Evolutionary conservation across 1,140 invertebrate species (phyloP).

Genomic region (Ridgeia piscesae): DNA sequence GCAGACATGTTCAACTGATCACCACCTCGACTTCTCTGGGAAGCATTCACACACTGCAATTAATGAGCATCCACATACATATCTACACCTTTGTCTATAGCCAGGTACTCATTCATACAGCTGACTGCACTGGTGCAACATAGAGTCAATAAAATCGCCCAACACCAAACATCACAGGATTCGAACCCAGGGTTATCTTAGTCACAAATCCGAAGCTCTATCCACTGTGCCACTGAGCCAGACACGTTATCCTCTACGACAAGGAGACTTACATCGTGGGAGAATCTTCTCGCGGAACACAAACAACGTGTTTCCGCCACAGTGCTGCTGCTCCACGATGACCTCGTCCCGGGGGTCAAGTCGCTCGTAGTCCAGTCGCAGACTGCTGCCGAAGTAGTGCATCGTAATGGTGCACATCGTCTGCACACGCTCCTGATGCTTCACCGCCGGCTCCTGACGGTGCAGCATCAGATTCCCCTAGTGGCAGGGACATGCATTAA

Average conservation of each 20-base stretch:
- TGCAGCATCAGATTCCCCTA: constrained; percentile 32
- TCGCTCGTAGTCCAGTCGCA: constrained; percentile 46
- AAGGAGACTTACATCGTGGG: constrained; percentile 43
- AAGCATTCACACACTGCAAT: too few species aligned
- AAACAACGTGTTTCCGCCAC: constrained; percentile 57
- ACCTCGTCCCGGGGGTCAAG: constrained; percentile 50
- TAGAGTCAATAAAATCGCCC: too few species aligned
- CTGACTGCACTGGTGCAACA: too few species aligned
- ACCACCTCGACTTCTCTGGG: too few species aligned
- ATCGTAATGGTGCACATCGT: constrained; percentile 50
- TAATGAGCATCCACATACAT: too few species aligned
- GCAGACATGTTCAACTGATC: too few species aligned
- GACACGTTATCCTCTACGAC: neutral
- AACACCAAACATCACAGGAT: too few species aligned
- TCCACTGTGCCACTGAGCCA: too few species aligned
- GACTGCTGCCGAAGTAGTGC: constrained; percentile 51
- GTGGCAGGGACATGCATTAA: neutral
- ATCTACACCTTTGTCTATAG: too few species aligned
- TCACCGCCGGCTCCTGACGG: constrained; percentile 41
- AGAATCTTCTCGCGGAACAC: constrained; percentile 52
- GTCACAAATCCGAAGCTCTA: too few species aligned
- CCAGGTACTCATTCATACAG: too few species aligned
- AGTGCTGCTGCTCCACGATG: constrained; percentile 56
- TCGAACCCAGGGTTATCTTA: too few species aligned
- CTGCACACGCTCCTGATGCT: constrained; percentile 43